Base-by-base conservation (phyloP, 2,113 vertebrate genomes). In the Centrocercus urophasianus region DNA sequence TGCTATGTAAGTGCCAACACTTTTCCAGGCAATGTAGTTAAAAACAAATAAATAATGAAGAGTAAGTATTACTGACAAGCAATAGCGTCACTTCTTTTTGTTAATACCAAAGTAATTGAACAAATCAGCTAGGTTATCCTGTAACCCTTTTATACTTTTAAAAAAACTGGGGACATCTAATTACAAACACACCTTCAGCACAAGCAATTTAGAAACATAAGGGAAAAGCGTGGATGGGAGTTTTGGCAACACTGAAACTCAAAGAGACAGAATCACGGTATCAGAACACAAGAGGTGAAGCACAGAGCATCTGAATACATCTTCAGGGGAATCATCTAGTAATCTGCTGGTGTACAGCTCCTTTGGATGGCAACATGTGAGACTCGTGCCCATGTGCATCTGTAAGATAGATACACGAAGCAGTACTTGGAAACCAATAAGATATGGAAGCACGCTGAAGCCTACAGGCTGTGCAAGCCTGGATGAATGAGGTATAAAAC, bases 371-470 rank as follows among this genome's bases (percentile, higher is more conserved):
- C 56, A 76, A 34, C 0, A 2, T 25, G 14, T 6, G 42, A 56
- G 8, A 38, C 13, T 34, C 56, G 43, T 12, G 66, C 10, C 13
- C 38, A 20, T 3, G 4, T 7, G 17, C 28, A 27, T 17, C 50
- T 78, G 50, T 56, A 71, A 91, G 56, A 95, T 16, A 88, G 91
- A 80, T 4, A 50, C 34, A 83, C 28, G 8, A 65, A 70, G 30
- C 20, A 56, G 67, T 18, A 50, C 11, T 7, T 5, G 9, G 38
- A 30, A 25, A 56, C 80, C 65, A 69, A 47, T 6, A 4, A 67
- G 38, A 24, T 16, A 64, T 2, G 74, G 30, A 36, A 86, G 32
- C 40, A 66, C 13, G 13, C 1, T 16, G 21, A 73, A 54, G 70
- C 30, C n/a, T 66, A 27, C 24, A 64, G 34, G 40, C 38, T 32